Evolutionary conservation across 2,888 invertebrate genomes (phyloP).

Genomic region (Epistrophella euchroma): DNA sequence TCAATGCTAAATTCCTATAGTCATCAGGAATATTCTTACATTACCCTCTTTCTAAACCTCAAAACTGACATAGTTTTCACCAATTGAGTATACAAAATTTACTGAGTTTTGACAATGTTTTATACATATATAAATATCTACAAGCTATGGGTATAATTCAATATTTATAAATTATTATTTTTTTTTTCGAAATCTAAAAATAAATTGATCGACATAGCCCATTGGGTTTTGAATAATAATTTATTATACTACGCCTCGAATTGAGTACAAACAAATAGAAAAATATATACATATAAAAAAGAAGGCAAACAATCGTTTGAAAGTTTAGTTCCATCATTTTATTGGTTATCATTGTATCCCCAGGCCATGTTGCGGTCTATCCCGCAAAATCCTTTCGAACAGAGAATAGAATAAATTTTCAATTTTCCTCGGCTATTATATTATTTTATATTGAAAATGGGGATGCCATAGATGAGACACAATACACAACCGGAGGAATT

Average conservation of each 20-base stretch:
- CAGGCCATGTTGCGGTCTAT: conserved; percentile 39
- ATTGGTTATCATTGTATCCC: conserved; percentile 53
- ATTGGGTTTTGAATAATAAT: conserved; percentile 38
- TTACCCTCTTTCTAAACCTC: background rate
- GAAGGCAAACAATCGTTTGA: conserved; percentile 29
- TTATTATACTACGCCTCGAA: conserved; percentile 16
- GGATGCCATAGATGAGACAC: conserved; percentile 46
- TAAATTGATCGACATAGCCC: background rate
- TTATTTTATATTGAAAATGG: conserved; percentile 64
- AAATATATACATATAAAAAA: background rate
- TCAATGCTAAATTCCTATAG: background rate
- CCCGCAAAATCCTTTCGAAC: conserved; percentile 41
- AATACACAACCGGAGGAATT: conserved; percentile 51
- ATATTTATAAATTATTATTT: background rate
- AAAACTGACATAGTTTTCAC: background rate
- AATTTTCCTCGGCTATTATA: conserved; percentile 55
- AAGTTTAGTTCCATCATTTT: conserved; percentile 51
- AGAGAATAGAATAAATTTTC: conserved; percentile 65
- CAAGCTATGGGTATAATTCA: background rate
- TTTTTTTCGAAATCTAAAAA: background rate
- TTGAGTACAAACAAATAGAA: conserved; percentile 6
- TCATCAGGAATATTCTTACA: background rate
- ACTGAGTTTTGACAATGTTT: background rate
- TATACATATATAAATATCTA: no score
- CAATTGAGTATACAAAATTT: background rate